Percentiles rank a stretch among this genome's conserved stretches.
phyloP scores from a whole-genome alignment of 2,113 vertebrate genomes.

The Hippopotamus amphibius region DNA sequence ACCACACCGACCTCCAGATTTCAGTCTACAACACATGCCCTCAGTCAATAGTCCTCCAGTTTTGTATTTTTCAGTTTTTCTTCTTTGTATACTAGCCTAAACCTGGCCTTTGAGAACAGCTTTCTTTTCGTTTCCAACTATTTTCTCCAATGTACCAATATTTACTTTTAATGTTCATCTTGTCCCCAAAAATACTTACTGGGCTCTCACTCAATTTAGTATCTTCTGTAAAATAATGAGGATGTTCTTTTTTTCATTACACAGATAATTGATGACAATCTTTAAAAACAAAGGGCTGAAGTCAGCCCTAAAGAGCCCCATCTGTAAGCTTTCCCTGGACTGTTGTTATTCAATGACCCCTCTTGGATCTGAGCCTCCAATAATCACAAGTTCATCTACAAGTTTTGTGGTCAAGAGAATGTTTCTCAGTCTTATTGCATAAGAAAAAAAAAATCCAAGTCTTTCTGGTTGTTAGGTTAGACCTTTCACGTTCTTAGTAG shows the following conservation, averaged over 20 bases:
- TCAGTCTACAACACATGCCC: background rate
- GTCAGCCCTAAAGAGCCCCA: background rate
- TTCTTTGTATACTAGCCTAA: background rate
- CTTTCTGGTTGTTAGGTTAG: background rate
- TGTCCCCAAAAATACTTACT: background rate
- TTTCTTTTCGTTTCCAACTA: background rate
- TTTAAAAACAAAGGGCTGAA: conserved; percentile 7
- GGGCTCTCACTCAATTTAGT: background rate
- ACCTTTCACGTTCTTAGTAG: background rate
- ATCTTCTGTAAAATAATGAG: conserved; percentile 30
- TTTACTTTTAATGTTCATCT: conserved; percentile 29
- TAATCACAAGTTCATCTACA: background rate
- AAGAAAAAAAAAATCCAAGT: background rate
- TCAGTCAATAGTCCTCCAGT: background rate
- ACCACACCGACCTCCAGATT: background rate
- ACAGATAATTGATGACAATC: background rate
- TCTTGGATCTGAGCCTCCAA: background rate
- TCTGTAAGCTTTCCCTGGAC: background rate
- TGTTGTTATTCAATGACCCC: background rate
- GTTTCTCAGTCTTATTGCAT: background rate
- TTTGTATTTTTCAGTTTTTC: background rate
- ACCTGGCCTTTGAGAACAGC: background rate
- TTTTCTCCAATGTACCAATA: background rate
- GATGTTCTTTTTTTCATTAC: background rate
- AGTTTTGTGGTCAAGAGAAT: background rate